A percentile compares a stretch with the other conserved stretches of the same genome.
Evolutionary conservation across 2,113 vertebrate genomes (phyloP).

Genomic region (Bubo bubo): DNA sequence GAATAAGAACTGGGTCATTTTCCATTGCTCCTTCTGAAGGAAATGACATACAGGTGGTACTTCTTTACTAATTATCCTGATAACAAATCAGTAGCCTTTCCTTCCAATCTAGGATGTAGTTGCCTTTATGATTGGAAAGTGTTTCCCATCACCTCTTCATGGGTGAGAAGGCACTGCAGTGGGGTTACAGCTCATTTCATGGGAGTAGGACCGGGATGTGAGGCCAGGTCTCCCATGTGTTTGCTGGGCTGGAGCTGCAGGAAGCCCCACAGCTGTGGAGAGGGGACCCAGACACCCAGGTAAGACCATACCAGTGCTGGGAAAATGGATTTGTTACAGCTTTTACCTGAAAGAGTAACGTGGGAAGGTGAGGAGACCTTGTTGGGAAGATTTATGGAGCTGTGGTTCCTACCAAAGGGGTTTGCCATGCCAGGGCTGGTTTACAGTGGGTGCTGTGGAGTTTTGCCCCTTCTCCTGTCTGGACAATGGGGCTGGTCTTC

Average conservation of each 20-base stretch:
- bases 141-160: fast-evolving
- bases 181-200: fast-evolving
- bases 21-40: background rate
- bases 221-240: fast-evolving
- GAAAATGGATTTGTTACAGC: background rate
- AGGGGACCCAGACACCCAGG: background rate
- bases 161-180: fast-evolving
- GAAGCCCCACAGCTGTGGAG: fast-evolving
- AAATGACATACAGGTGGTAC: fast-evolving
- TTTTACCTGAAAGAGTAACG: fast-evolving
- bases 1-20: fast-evolving
- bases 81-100: background rate
- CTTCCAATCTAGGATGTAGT: fast-evolving
- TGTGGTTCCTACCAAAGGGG: background rate
- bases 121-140: fast-evolving
- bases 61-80: background rate
- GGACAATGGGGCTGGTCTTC: background rate
- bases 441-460: fast-evolving
- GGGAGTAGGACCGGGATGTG: background rate
- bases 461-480: background rate
- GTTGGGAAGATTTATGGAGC: fast-evolving
- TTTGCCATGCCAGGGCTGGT: fast-evolving
- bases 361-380: background rate
- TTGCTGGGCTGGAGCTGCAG: background rate
- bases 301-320: fast-evolving